These are phyloP conservation scores for Crocuta crocuta DNA, from an alignment of 2,113 vertebrate species.

Conservation along the genomic window DNA sequence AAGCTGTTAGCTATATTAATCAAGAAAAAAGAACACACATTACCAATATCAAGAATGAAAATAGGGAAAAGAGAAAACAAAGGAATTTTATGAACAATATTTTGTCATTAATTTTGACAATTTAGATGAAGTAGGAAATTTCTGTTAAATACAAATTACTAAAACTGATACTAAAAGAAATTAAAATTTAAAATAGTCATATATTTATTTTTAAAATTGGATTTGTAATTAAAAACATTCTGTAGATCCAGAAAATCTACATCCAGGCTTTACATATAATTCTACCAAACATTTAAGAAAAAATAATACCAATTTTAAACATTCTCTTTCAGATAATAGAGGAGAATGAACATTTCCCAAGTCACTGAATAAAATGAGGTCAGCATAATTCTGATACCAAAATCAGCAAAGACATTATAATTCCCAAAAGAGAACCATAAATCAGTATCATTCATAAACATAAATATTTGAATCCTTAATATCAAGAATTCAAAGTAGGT, in stretches of 20 bases:
- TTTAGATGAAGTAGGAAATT: neutral
- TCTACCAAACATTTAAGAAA: slow-evolving; percentile 14
- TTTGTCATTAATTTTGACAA: neutral
- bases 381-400: neutral
- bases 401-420: neutral
- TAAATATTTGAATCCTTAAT: neutral
- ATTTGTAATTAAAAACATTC: neutral
- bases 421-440: neutral
- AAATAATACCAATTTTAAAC: neutral
- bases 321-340: neutral
- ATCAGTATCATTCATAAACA: neutral
- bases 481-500: neutral
- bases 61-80: neutral
- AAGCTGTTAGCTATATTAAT: neutral
- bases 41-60: neutral
- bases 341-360: neutral
- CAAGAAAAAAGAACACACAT: neutral
- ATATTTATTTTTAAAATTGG: neutral
- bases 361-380: neutral
- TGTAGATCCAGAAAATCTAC: neutral
- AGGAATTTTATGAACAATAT: neutral
- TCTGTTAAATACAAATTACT: neutral
- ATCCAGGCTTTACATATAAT: neutral
- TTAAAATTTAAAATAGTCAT: neutral
- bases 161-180: neutral